A percentile compares a stretch with the other conserved stretches of the same genome.
Evolutionary conservation across 2,888 invertebrate genomes (phyloP).

Genomic region (Athripsodes cinereus): DNA sequence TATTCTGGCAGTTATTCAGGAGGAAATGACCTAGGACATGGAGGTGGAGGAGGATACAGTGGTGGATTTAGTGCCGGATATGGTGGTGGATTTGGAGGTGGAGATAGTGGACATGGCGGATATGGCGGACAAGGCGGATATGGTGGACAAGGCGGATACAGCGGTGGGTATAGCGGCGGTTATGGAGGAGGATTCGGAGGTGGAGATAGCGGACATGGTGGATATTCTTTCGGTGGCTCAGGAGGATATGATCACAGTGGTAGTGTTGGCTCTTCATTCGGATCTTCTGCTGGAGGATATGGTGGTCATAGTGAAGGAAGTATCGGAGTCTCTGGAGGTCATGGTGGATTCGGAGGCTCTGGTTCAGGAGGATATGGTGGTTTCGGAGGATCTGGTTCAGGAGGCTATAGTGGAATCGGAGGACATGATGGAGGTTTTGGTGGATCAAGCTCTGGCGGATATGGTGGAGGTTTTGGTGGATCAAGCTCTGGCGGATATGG

Average conservation of each 20-base stretch:
- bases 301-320: constrained; percentile 22
- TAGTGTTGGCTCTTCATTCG: constrained; percentile 22
- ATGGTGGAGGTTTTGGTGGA: constrained; percentile 31
- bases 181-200: constrained; percentile 17
- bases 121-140: constrained; percentile 33
- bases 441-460: constrained; percentile 3
- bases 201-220: constrained; percentile 8
- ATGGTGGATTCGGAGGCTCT: constrained; percentile 29
- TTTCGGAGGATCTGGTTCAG: constrained; percentile 23
- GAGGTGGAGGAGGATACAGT: constrained; percentile 8
- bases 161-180: constrained; percentile 10
- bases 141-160: constrained; percentile 11
- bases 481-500: constrained; percentile 29
- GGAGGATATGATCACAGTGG: constrained; percentile 26
- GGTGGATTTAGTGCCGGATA: not conserved
- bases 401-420: constrained; percentile 5
- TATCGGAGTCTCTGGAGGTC: constrained; percentile 32
- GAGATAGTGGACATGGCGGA: not conserved
- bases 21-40: constrained; percentile 1
- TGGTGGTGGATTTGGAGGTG: constrained; percentile 2
- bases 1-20: constrained; percentile 29
- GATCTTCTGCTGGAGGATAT: constrained; percentile 13
- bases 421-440: constrained; percentile 12
- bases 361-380: constrained; percentile 21
- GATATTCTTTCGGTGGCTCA: constrained; percentile 18